Base-by-base conservation (phyloP, 2,888 invertebrate genomes). In the Chrysotoxum bicinctum region DNA sequence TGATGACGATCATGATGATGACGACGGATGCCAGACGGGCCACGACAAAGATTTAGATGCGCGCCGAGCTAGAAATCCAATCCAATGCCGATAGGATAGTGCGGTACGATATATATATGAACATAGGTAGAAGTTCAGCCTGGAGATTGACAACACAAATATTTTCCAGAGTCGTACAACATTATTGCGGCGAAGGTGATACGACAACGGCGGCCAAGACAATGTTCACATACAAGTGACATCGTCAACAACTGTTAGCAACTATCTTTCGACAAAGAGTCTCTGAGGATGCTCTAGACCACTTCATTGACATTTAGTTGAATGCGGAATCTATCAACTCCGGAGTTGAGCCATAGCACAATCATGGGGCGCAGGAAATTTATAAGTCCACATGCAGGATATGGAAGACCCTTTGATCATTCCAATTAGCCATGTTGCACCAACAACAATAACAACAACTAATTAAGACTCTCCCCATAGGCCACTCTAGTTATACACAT, bases 191-290 rank as follows among this genome's bases (percentile, higher is more conserved):
- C 37, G 75, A 69, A 85, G 84, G 81, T 85, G 81, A 76, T 73
- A 50, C 64, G 75, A 76, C 74, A 70, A 45, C 58, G 52, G 54
- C 50, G 40, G 35, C 66, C 48, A 68, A 70, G 72, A 77, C 76
- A 60, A 77, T 77, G 82, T 73, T 78, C 73, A 78, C 73, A 62
- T 77, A 68, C 68, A 83, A 72, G 60, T 81, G 76, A 80, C 84
- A 80, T 85, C 75, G 80, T 79, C 66, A 85, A 77, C 85, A 85
- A 81, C 85, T 85, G 76, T 85, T 85, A 85, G 81, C 84, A 68
- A 72, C 72, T 80, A 54, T 84, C 75, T 80, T 62, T 66, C 78
- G 14, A 19, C 52, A 19, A 52, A 58, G 80, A 69, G 64, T 32
- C 50, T 40, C 62, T 64, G n/a, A 26, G 54, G 37, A 68, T 52